Percentiles rank a stretch among this genome's conserved stretches.
Evolutionary conservation across 1,140 invertebrate genomes (phyloP).

Genomic region (Drosophila lowei): DNA sequence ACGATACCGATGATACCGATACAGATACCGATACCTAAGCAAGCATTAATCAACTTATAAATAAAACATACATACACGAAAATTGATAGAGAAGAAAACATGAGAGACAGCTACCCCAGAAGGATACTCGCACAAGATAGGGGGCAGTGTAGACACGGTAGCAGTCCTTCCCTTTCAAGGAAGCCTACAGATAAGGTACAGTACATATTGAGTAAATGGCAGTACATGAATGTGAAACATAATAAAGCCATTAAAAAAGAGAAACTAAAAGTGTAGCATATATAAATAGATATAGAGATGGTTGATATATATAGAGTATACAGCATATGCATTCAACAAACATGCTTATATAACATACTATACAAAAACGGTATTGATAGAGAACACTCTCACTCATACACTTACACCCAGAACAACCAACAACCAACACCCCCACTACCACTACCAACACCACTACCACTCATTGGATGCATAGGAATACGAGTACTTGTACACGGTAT

Average conservation of each 20-base stretch:
- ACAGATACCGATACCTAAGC: conserved; percentile 3
- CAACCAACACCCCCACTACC: too few relatives aligned
- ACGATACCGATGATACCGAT: conserved; percentile 12
- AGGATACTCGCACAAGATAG: not conserved
- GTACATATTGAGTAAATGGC: not conserved
- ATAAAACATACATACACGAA: conserved; percentile 25
- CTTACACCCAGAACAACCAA: too few relatives aligned
- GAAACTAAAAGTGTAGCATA: conserved; percentile 49
- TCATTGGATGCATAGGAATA: not conserved
- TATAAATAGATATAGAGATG: conserved; percentile 43
- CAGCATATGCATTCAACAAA: conserved; percentile 46
- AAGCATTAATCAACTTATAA: conserved; percentile 56
- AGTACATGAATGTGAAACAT: conserved; percentile 59
- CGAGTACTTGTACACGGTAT: not conserved
- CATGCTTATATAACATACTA: conserved; percentile 45
- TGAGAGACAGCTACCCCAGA: not conserved
- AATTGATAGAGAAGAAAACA: conserved; percentile 11
- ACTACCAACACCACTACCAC: too few relatives aligned
- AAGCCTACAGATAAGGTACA: too few relatives aligned
- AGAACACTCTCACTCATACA: conserved; percentile 18
- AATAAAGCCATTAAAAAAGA: conserved; percentile 38
- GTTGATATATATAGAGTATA: conserved; percentile 38
- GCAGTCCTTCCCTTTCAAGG: conserved; percentile 1
- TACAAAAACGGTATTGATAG: conserved; percentile 20
- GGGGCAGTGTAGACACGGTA: not conserved